phyloP scores from a whole-genome alignment of 1,140 invertebrate species.

The Medauroidea extradentata region DNA sequence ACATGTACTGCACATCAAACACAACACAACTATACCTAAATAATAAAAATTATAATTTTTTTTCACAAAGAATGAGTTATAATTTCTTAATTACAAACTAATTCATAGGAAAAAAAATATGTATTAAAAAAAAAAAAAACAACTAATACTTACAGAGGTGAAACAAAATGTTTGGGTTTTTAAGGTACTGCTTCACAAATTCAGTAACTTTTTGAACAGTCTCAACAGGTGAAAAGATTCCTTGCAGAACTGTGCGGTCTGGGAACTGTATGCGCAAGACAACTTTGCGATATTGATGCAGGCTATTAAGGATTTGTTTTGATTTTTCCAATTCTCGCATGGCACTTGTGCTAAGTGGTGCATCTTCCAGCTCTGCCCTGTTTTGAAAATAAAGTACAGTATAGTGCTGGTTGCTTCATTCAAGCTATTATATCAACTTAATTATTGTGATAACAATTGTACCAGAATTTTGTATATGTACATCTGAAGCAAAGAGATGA shows the following conservation, averaged over 20 bases:
- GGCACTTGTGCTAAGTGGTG: conserved; percentile 60
- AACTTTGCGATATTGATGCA: conserved; percentile 64
- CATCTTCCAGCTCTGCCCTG: conserved; percentile 55
- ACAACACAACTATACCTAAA: no score
- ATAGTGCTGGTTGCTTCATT: no score
- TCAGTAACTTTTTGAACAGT: conserved; percentile 59
- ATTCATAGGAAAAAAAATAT: background rate
- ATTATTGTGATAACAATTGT: no score
- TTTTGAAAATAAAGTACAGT: no score
- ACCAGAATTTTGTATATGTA: no score
- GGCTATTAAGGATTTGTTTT: conserved; percentile 51
- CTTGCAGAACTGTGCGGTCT: conserved; percentile 73
- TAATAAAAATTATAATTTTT: no score
- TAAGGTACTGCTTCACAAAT: conserved; percentile 65
- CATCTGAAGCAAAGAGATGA: no score
- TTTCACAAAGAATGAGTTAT: no score
- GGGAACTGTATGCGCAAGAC: conserved; percentile 79
- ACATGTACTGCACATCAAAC: no score
- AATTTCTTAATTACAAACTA: no score
- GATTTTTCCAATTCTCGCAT: conserved; percentile 57
- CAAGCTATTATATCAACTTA: no score
- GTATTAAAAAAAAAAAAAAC: conserved; percentile 1
- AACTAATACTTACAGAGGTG: conserved; percentile 62
- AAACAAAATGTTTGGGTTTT: conserved; percentile 56
- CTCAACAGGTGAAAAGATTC: conserved; percentile 66